Base-by-base conservation (phyloP, 2,113 vertebrate species). In the Trichechus manatus region DNA sequence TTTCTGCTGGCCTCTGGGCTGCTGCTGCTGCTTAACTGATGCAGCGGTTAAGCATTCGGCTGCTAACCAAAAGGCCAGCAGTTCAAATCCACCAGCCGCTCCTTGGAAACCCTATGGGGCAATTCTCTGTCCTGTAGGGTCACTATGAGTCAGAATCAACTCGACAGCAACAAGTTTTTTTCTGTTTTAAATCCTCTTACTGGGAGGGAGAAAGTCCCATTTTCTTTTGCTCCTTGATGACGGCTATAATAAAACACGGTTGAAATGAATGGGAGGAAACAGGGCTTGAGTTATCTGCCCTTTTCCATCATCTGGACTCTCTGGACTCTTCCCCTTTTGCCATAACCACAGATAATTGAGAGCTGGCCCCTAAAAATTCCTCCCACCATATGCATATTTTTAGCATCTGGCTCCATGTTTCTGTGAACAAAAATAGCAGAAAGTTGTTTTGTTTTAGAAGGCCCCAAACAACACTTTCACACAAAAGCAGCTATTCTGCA, bases 391-490 rank as follows among this genome's bases (percentile, higher is more conserved):
- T 29, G 39, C 19, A 4, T 79, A 70, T 89, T 91, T 94, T 95
- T 81, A 89, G 56, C 42, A 61, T 70, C 53, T 89, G 80, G 17
- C 77, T 92, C 22, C 47, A 1, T 85, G 3, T 96, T 90, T 94
- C 78, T 82, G 47, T 82, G 90, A 74, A 78, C 59, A 78, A 61
- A 96, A 95, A 93, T 47, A 85, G 72, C 87, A 33, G 96, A 44
- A 93, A 86, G 47, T 27, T 50, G 1, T 79, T 84, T 83, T 93
- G 53, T 87, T 94, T 90, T 75, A 59, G 31, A 88, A 94, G 78
- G 23, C 36, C 25, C 56, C 47, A 91, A 53, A 77, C 79, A 17
- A 11, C 15, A 84, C 63, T 70, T 79, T 44, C 11, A 20, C 11
- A 80, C 63, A 72, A 74, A 94, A n/a, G 79, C 29, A 74, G 82